Evolutionary conservation across 2,113 vertebrate genomes (phyloP), one percentile per base, ranked within the genome.

Genomic region (Perca schrenkii): DNA sequence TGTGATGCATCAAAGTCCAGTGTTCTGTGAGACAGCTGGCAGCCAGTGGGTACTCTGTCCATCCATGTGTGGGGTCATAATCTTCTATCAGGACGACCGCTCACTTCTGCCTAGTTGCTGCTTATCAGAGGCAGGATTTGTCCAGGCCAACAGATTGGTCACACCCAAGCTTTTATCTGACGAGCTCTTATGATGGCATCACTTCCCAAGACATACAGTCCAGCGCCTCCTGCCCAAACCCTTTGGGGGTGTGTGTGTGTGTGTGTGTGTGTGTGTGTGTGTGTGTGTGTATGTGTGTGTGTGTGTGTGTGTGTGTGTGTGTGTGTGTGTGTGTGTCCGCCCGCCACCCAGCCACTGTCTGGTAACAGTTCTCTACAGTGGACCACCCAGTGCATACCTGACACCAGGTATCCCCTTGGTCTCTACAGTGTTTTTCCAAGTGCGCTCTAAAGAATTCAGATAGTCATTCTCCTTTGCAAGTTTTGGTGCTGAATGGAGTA

Each of bases 111-210:
- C 40, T 40, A 57, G 34, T 74, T 34, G 67, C 80, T 80, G 54
- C 67, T 88, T 80, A 83, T 86, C 81, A 69, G 56, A 50, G 25
- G 52, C 46, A 47, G 46, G 63, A 21, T 76, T 83, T 82, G 79
- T 80, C 28, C 28, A 56, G 66, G 74, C 67, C 61, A 69, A 22
- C 72, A 74, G 82, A 82, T 83, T 87, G 85, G 82, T 90, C 76
- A 74, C 73, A 71, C 70, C 53, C 79, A 65, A 63, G 79, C 82
- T 83, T 70, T 83, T 83, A 74, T 87, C 88, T 74, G 66, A 87
- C 66, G 52, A 77, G 75, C 82, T 72, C 19, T 74, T 74, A 69
- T 58, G 54, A 78, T 80, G 82, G 86, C 82, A 85, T 87, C 63
- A 49, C 79, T 86, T 83, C 74, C 77, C 34, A 34, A 34, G 34